phyloP scores from a whole-genome alignment of 2,113 vertebrate genomes.

The Chrysemys picta region DNA sequence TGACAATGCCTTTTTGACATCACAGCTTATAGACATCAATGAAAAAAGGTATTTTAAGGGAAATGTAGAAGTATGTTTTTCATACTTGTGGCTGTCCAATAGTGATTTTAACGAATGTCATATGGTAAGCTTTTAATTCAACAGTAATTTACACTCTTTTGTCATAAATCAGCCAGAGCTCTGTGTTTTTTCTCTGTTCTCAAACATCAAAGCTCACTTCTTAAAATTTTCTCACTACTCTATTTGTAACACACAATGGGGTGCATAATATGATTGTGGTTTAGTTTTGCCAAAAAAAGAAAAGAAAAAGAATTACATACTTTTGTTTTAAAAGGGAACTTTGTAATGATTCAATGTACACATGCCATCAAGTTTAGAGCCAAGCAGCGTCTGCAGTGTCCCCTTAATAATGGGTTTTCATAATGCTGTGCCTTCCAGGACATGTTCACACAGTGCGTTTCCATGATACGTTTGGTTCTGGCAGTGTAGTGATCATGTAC shows the following conservation, averaged over 20 bases:
- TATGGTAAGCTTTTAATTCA: slow-evolving; percentile 32
- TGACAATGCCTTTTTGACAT: background rate
- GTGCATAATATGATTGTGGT: background rate
- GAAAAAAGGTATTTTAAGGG: background rate
- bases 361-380: background rate
- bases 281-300: background rate
- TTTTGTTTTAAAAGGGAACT: background rate
- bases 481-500: background rate
- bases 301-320: background rate
- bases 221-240: background rate
- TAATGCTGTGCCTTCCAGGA: background rate
- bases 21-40: background rate
- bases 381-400: background rate
- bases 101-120: slow-evolving; percentile 31
- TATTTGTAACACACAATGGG: background rate
- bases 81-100: slow-evolving; percentile 11
- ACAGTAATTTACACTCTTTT: background rate
- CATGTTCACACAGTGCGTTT: background rate
- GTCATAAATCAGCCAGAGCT: background rate
- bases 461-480: background rate
- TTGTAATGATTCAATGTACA: background rate
- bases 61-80: slow-evolving; percentile 3
- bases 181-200: fast-evolving
- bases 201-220: background rate
- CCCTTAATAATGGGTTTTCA: background rate